Evolutionary conservation across 2,797 vertebrate species (phyloP).

Genomic region (Sebastiscus tertius): DNA sequence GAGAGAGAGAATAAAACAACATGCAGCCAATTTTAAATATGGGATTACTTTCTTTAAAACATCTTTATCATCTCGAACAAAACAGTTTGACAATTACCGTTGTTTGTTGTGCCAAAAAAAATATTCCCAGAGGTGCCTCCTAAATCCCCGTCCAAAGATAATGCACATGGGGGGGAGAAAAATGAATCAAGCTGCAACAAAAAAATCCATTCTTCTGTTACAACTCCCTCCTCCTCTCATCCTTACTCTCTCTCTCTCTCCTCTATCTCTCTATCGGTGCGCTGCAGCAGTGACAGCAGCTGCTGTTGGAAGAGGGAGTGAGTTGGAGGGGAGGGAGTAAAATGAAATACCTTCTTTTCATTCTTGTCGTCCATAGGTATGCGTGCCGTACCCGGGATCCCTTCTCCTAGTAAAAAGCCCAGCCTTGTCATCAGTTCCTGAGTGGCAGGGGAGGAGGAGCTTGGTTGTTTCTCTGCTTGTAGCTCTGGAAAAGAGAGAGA

Average conservation of each 20-base stretch:
- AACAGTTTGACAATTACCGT: slow-evolving; percentile 64
- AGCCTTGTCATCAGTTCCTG: slow-evolving; percentile 99
- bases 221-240: slow-evolving; percentile 60
- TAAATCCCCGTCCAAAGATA: slow-evolving; percentile 55
- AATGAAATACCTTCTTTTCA: slow-evolving; percentile 94
- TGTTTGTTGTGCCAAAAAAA: slow-evolving; percentile 39
- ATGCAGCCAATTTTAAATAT: slow-evolving; percentile 44
- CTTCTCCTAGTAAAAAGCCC: slow-evolving; percentile 98
- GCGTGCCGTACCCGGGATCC: slow-evolving; percentile 92
- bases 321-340: slow-evolving; percentile 50
- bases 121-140: slow-evolving; percentile 43
- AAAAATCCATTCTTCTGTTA: slow-evolving; percentile 61
- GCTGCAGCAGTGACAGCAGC: slow-evolving; percentile 67
- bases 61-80: slow-evolving; percentile 33
- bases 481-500: slow-evolving; percentile 79
- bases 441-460: slow-evolving; percentile 96
- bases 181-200: slow-evolving; percentile 45
- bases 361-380: slow-evolving; percentile 95
- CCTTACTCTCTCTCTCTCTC: slow-evolving; percentile 44
- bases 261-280: slow-evolving; percentile 57
- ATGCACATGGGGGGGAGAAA: slow-evolving; percentile 6
- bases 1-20: slow-evolving; percentile 47
- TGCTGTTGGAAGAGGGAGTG: slow-evolving; percentile 54
- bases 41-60: slow-evolving; percentile 37
- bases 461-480: slow-evolving; percentile 87